Evolutionary conservation across 2,113 vertebrate genomes (phyloP), one percentile per base, ranked within the genome.

Genomic region (Oplegnathus fasciatus): DNA sequence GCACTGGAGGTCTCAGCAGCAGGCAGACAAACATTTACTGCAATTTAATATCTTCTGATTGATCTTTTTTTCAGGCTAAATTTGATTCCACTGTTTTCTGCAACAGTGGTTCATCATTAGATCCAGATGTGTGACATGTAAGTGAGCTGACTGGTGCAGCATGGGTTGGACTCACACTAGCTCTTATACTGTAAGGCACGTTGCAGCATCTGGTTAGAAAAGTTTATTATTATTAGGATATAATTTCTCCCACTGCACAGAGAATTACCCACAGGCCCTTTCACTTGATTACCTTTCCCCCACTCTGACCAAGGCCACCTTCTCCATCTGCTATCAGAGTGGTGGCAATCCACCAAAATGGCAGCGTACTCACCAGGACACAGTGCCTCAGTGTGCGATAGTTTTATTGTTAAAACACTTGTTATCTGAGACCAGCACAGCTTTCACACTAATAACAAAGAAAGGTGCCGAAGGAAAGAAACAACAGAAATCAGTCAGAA

Each of bases 261-360:
- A 50, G n/a, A 48, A 9, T 71, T 77, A 72, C 80, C 40, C 55
- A 46, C 13, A 55, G 18, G 70, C 52, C 86, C 85, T 88, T 88
- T 94, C 79, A 90, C 89, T 86, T 76, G 48, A 55, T 92, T 87
- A 78, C 69, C 78, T 90, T 86, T 85, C 40, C 65, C 80, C 87
- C 22, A 20, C 70, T 86, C 50, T 62, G 44, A 83, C 76, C 92
- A 94, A 94, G 94, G 94, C 78, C 90, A 60, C 67, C 20, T 40
- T 48, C 58, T 68, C 68, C 75, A 37, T 65, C 44, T 88, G 87
- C 81, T 93, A 93, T 93, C 91, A 82, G 80, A 13, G 28, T 2
- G 64, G 34, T 82, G 75, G 55, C 67, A 57, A 28, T 78, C 44
- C 85, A 55, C 54, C 79, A 69, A 65, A 55, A 78, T 60, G 76